Conservation (phyloP, 1,140 invertebrate species). For the Drosophila carrolli region DNA sequence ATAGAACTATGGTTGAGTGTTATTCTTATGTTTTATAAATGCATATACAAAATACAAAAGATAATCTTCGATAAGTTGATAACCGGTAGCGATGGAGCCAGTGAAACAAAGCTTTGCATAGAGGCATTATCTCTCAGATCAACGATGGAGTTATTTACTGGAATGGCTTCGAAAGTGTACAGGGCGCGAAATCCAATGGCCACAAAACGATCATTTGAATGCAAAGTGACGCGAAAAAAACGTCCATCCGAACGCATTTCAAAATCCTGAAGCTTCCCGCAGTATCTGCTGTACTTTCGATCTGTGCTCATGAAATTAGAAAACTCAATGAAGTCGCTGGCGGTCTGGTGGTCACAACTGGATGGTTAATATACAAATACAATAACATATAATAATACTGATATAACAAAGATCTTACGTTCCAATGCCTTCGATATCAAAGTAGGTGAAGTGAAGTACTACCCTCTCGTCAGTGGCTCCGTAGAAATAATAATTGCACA, state of each 20-base stretch:
- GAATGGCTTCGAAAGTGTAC: constrained; percentile 89
- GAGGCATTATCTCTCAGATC: constrained; percentile 73
- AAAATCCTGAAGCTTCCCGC: constrained; percentile 91
- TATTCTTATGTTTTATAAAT: constrained; percentile 5
- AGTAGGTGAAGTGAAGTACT: constrained; percentile 94
- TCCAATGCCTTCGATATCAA: constrained; percentile 95
- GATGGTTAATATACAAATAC: constrained; percentile 74
- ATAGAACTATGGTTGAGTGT: neutral
- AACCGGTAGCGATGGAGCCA: neutral
- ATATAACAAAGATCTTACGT: constrained; percentile 88
- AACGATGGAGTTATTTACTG: constrained; percentile 13
- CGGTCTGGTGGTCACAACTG: constrained; percentile 94
- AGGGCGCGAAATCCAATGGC: constrained; percentile 96
- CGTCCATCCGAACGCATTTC: constrained; percentile 94
- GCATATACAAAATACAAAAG: neutral
- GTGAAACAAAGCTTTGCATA: constrained; percentile 70
- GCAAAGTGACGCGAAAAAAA: constrained; percentile 97
- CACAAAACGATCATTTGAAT: constrained; percentile 96
- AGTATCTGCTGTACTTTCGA: constrained; percentile 93
- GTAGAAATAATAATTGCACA: constrained; percentile 97
- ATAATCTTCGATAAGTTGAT: neutral
- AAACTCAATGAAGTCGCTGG: constrained; percentile 97
- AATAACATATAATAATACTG: neutral
- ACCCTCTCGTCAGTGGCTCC: constrained; percentile 92
- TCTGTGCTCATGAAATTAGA: constrained; percentile 96